Base-by-base conservation (phyloP, 2,113 vertebrate species). In the Gymnogyps californianus region DNA sequence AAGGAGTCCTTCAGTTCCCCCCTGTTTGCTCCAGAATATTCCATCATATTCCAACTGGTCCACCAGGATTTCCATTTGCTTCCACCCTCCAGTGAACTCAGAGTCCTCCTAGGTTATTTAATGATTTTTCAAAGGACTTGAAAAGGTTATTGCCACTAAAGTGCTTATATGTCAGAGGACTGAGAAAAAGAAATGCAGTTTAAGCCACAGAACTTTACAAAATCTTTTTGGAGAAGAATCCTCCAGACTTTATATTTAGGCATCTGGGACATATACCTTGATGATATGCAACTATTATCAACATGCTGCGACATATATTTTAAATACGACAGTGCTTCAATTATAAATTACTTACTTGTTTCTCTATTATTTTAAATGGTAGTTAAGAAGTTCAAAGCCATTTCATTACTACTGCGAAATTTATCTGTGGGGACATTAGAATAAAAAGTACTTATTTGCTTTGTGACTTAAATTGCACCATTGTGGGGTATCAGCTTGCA, bases 371-470 rank as follows among this genome's bases (percentile, higher is more conserved):
- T 94, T 96, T 29, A 86, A 74, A 62, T 86, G 52, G 75, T 42
- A 88, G 55, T 85, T 94, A 94, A 91, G 82, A 76, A 96, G 44
- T 93, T 97, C 93, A 95, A 79, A 42, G n/a, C 26, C 28, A 92
- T 88, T 97, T 90, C 70, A 87, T 96, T 97, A 90, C 38, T 78
- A 42, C 15, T 91, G 77, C 64, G 24, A 84, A 89, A 59, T 79
- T 95, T 95, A 96, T 81, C 82, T 93, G 47, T 72, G 74, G 70
- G 74, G 80, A 88, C 55, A 90, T 71, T 96, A 51, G 89, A 94
- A 95, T 78, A 89, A 87, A 94, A 97, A 96, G 55, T 83, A 96
- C 29, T 94, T 96, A 90, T 89, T 93, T 97, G 80, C 62, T 77
- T 49, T 71, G 46, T 91, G 87, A 58, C 52, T 89, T 79, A 95